These are phyloP conservation scores for Tineola bisselliella DNA, from an alignment of 2,888 invertebrate genomes.

Conservation along the genomic window DNA sequence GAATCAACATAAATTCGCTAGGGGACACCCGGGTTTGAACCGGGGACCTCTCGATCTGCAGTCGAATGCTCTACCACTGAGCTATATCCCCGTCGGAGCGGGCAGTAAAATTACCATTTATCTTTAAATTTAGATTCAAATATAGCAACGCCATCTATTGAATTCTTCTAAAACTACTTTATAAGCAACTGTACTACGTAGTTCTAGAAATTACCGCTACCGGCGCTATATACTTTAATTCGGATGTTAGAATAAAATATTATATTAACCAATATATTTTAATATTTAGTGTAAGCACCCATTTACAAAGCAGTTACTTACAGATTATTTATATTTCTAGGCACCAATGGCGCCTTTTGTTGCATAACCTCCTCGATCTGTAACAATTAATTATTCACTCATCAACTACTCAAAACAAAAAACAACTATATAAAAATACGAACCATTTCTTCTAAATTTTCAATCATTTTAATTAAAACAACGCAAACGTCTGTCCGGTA, in stretches of 20 bases:
- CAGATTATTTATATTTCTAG: constrained; percentile 44
- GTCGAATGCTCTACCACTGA: constrained; percentile 68
- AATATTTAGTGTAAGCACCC: too few relatives aligned
- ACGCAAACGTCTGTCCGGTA: neutral
- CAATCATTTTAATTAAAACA: neutral
- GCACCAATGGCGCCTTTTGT: constrained; percentile 61
- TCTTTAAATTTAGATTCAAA: neutral
- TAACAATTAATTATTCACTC: constrained; percentile 19
- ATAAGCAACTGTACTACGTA: neutral
- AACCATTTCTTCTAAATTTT: neutral
- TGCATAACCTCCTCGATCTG: constrained; percentile 66
- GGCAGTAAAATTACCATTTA: constrained; percentile 24
- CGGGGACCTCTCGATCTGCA: constrained; percentile 67
- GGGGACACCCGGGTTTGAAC: constrained; percentile 67
- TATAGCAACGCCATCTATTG: constrained; percentile 26
- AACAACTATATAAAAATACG: neutral
- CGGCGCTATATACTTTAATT: too few relatives aligned
- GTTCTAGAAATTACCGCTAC: neutral
- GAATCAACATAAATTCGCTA: constrained; percentile 22
- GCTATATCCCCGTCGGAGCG: constrained; percentile 46
- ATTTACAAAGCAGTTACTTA: constrained; percentile 27
- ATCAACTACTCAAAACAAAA: neutral
- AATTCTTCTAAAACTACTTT: neutral
- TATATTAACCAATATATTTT: too few relatives aligned
- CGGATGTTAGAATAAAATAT: too few relatives aligned